Evolutionary conservation across 2,113 vertebrate genomes (phyloP), one percentile per base, ranked within the genome.

Genomic region (Strigops habroptila): DNA sequence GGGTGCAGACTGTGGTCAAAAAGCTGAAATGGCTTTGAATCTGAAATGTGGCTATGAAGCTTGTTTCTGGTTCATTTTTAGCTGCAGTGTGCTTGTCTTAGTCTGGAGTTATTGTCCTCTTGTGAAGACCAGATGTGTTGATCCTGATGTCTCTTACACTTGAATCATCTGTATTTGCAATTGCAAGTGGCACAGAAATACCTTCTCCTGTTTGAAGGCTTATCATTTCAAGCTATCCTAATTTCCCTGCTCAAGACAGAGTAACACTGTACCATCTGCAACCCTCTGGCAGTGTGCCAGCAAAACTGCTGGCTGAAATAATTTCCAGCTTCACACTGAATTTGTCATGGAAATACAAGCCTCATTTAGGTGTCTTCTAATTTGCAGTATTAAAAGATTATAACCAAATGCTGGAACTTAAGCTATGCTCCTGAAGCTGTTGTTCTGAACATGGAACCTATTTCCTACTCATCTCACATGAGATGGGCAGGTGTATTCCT

Each of bases 181-280:
- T 57, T 88, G 49, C 59, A 88, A 95, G 85, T 83, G 60, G 67
- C 87, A 75, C 64, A 95, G 64, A 93, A 94, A 55, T 46, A 86
- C 46, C 30, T 93, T 88, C 67, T 76, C 25, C 37, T 80, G 25
- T 86, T 84, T 49, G 79, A 90, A 91, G 49, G 67, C 69, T 88
- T 70, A 80, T 85, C 63, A 67, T 86, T 87, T 96, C 64, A 96
- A 87, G 68, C 78, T 85, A 88, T 82, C 81, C 82, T 95, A 65
- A 91, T 92, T 95, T 94, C 55, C 49, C n/a, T 1, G 1, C 63
- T 90, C 75, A 86, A 63, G 90, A 86, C 87, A 95, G 33, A 78
- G 49, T 44, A 84, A 60, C 3, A 0, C 46, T 53, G 57, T 18
- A 35, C 71, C 93, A 91, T 88, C 78, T 96, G 94, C 79, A 96